Conservation (phyloP, 2,888 invertebrate species). For the Lampropteryx suffumata region DNA sequence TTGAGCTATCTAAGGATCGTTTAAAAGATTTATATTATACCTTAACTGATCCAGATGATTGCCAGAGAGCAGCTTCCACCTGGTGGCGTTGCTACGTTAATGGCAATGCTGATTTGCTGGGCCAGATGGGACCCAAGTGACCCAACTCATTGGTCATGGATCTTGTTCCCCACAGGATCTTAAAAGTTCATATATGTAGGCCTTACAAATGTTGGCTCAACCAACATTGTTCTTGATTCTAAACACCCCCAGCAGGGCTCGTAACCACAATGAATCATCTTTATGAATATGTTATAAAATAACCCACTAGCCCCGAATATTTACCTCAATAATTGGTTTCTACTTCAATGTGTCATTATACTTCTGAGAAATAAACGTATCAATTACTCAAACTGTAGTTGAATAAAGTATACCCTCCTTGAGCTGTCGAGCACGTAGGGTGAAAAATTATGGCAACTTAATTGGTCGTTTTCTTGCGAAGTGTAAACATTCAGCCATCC, state of each 20-base stretch:
- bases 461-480: conserved; percentile 53
- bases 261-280: conserved; percentile 35
- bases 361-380: conserved; percentile 58
- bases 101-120: too few relatives aligned
- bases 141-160: too few relatives aligned
- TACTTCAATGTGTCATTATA: conserved; percentile 45
- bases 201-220: too few relatives aligned
- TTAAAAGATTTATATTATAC: too few relatives aligned
- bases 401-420: conserved; percentile 61
- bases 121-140: too few relatives aligned
- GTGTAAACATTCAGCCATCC: conserved; percentile 59
- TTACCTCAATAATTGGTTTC: conserved; percentile 45
- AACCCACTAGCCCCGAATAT: conserved; percentile 33
- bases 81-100: too few relatives aligned
- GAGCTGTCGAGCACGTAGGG: conserved; percentile 36
- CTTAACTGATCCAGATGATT: too few relatives aligned
- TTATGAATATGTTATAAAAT: conserved; percentile 45
- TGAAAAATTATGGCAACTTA: conserved; percentile 66
- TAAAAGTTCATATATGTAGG: too few relatives aligned
- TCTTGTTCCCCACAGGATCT: too few relatives aligned
- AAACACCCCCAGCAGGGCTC: not conserved
- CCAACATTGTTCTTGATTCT: conserved; percentile 4
- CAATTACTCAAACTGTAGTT: conserved; percentile 57
- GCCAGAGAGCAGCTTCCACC: too few relatives aligned
- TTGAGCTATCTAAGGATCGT: too few relatives aligned